phyloP scores from a whole-genome alignment of 2,797 vertebrate genomes.

The Xiphophorus birchmanni region DNA sequence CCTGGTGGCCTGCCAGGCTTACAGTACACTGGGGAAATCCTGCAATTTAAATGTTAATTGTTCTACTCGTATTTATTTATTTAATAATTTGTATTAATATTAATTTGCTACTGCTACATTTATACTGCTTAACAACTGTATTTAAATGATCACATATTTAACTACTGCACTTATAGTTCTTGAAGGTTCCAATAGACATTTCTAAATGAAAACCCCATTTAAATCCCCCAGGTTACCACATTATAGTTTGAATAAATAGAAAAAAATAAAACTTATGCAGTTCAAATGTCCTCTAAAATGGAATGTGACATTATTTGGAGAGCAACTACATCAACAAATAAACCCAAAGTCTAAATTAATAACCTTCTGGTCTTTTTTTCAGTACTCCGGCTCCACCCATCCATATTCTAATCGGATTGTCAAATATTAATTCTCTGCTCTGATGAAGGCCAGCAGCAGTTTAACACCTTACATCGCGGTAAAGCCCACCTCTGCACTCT shows the following conservation, averaged over 20 bases:
- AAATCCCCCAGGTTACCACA: not conserved
- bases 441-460: not conserved
- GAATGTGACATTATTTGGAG: not conserved
- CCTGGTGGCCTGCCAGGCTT: too few species aligned
- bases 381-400: constrained; percentile 65
- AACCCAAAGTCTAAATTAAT: not conserved
- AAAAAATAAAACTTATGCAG: not conserved
- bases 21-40: too few species aligned
- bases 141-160: not conserved
- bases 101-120: not conserved
- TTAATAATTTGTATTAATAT: not conserved
- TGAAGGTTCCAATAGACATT: not conserved
- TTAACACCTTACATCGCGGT: not conserved
- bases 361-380: constrained; percentile 10
- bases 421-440: constrained; percentile 28
- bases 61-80: not conserved
- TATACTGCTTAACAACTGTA: not conserved
- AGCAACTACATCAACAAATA: not conserved
- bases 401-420: constrained; percentile 64
- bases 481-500: not conserved
- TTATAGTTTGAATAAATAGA: not conserved
- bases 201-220: not conserved
- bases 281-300: not conserved
- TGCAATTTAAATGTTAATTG: not conserved
- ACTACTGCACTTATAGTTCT: not conserved